Evolutionary conservation across 2,797 vertebrate genomes (phyloP), one percentile per base, ranked within the genome.

Genomic region (Notoglanidium macrostoma): DNA sequence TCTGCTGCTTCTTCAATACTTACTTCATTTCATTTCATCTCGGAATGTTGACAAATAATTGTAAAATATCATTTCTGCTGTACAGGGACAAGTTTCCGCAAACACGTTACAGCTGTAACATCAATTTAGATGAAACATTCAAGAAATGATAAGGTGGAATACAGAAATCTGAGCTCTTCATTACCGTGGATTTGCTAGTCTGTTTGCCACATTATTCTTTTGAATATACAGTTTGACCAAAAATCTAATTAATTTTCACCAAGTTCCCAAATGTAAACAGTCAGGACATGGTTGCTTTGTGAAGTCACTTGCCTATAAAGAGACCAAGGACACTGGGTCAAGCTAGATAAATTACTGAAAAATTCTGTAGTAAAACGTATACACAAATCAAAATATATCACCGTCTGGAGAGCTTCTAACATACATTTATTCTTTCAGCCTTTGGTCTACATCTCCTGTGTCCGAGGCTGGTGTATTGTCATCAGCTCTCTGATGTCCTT

Each of bases 1-100:
- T 77, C 49, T 55, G 76, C 76, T 78, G 19, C 7, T 55, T 77
- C 74, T 77, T 78, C 51, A 78, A 78, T 55, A 78, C 76, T 78
- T 55, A 78, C 51, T 7, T 14, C 26, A 19, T 32, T 15, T 32
- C 15, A 32, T n/a, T 10, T 77, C 49, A 10, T 9, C 74, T 77
- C 74, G 3, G 49, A 77, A 55, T 32, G n/a, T 32, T 54, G 74
- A 55, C 7, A 29, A 77, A 29, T 21, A 5, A 55, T 21, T 8
- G 73, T 2, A 17, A 17, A 74, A 76, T 19, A 23, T 21, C 19
- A 72, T 46, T 72, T 44, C 40, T 44, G 35, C 35, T 44, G 70
- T 44, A 44, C 68, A 44, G 29, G 11, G 4, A 67, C 29, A 67
- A 23, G 35, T 72, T 44, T 44, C 21, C 9, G 46, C 70, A 51